Evolutionary conservation across 2,888 invertebrate genomes (phyloP), one percentile per base, ranked within the genome.

Genomic region (Trachelus troglodyta): DNA sequence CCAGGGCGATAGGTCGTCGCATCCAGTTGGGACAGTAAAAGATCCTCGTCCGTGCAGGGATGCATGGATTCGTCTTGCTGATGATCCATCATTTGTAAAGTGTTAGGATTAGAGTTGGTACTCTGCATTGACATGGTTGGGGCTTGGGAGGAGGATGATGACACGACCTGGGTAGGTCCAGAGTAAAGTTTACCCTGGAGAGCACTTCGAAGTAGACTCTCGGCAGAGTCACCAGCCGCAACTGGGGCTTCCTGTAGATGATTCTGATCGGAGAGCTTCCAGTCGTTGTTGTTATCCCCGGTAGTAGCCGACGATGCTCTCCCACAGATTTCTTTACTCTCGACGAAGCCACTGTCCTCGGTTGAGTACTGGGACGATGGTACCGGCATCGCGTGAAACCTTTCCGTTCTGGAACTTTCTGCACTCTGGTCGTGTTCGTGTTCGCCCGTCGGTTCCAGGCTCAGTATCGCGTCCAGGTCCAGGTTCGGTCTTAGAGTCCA

Each of bases 401-500:
- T 87, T n/a, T 89, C 89, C 75, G 82, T 85, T 69, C 85, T 92
- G 37, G 93, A 92, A 82, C 93, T 93, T 86, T 94, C 94, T 85
- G 94, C 94, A 34, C 93, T 94, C 84, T 94, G 94, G 89, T 95
- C 92, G 83, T 94, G 94, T 9, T 93, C 90, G 75, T 87, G 88
- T 4, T 90, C 88, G 73, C 91, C 92, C 1, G 84, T 83, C 0
- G 95, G 94, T 87, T 95, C 95, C 85, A 94, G 96, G 88, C 95
- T 96, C 83, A 97, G 93, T 86, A 97, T 95, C 76, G 96, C 95
- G 90, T 97, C 97, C 85, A 97, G 94, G 91, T 97, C 97, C 85
- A 96, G 91, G 23, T 94, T 93, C 0, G 94, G 93, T 92, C 96
- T 93, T 84, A 93, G 89, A 91, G 95, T 93, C 94, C 95, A 94